phyloP scores from a whole-genome alignment of 2,113 vertebrate genomes.

The Gorsachius goisagi region DNA sequence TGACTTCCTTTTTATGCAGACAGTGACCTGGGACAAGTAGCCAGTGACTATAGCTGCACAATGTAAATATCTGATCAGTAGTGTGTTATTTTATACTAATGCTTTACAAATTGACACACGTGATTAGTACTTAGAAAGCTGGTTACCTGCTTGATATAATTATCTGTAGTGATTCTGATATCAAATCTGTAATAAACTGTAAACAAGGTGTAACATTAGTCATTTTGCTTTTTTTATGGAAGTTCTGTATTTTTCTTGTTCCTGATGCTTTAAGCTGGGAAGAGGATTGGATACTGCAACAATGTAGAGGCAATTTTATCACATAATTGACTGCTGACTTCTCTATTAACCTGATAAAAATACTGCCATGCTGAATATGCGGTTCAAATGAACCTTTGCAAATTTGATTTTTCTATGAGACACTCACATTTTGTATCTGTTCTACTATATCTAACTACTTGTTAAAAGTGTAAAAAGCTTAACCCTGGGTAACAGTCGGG shows the following conservation, averaged over 20 bases:
- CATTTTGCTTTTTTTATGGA: not conserved
- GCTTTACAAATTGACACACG: not conserved
- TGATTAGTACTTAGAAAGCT: not conserved
- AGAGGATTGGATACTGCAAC: not conserved
- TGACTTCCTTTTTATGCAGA: not conserved
- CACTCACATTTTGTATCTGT: not conserved
- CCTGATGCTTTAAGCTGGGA: not conserved
- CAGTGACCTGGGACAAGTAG: not conserved
- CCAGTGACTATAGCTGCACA: not conserved
- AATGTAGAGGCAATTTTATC: not conserved
- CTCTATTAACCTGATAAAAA: constrained; percentile 29
- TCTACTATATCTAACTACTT: not conserved
- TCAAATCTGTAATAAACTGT: not conserved
- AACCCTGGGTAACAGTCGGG: not conserved
- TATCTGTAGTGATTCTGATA: not conserved
- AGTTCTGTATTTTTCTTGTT: not conserved
- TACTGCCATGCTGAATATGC: not conserved
- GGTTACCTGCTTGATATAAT: not conserved
- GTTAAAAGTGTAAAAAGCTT: not conserved
- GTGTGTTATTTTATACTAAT: not conserved
- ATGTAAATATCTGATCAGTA: not conserved
- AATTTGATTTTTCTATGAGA: not conserved
- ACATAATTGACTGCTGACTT: not conserved
- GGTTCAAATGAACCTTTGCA: not conserved
- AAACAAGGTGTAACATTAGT: not conserved